Evolutionary conservation across 2,888 invertebrate species (phyloP), one percentile per base, ranked within the genome.

Genomic region (Tipula vernalis): DNA sequence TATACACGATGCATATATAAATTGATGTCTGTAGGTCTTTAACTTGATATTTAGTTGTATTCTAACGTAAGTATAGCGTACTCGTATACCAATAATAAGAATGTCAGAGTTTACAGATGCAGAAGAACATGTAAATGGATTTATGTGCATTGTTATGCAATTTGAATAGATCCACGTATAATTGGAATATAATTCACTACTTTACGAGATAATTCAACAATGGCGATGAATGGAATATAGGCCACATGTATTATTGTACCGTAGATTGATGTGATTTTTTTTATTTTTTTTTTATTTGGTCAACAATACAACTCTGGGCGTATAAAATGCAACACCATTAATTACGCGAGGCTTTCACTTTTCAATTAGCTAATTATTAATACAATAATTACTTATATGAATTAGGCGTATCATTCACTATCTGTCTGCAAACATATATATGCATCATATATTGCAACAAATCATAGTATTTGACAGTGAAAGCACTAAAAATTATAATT

Each of bases 1-100:
- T 71, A 10, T 13, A 71, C 71, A 71, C 71, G 71, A 71, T 71
- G 71, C 28, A 28, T 28, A 28, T 28, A 71, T 71, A 28, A 71
- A 71, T 71, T 71, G 71, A 71, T 71, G 71, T 71, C 71, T 71
- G 71, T 71, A 71, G 71, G 71, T 71, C 71, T 71, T 71, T 71
- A 71, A 71, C 71, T 28, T 28, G 71, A 71, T 71, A 18, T 18
- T 71, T 10, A 12, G 71, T 28, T 71, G 3, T 71, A 28, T 71
- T 71, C 71, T 71, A 71, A 71, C 71, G 10, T 71, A 71, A 5
- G 10, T 44, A 51, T 51, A 51, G 2, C 51, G 5, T 71, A 71
- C 13, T 28, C 8, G 28, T 71, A 71, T 28, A 5, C 39, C 39
- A 39, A 28, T 28, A 28, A 28, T 10, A 71, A 71, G 71, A 71